These are phyloP conservation scores for Mastacembelus armatus DNA, from an alignment of 2,797 vertebrate genomes.

Conservation along the genomic window DNA sequence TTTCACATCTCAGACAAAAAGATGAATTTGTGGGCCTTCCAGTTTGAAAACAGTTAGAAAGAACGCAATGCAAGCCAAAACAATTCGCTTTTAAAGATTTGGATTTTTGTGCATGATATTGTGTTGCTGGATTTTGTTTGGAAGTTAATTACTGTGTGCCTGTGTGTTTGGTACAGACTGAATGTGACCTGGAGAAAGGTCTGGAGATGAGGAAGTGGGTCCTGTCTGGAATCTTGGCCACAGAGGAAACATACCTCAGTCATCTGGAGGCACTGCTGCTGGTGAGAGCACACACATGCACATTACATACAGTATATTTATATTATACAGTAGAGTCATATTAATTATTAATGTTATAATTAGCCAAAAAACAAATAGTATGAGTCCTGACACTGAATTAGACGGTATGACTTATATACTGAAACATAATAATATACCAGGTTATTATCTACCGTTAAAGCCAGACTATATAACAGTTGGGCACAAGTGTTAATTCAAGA, in stretches of 20 bases:
- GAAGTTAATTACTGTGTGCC: not conserved
- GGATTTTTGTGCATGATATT: not conserved
- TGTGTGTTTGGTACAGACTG: slow-evolving; percentile 83
- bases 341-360: too few relatives aligned
- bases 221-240: slow-evolving; percentile 95
- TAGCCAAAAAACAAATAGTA: too few relatives aligned
- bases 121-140: not conserved
- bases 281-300: slow-evolving; percentile 81
- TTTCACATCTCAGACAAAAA: not conserved
- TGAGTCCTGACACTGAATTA: too few relatives aligned
- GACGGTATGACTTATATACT: too few relatives aligned
- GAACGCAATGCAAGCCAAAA: too few relatives aligned
- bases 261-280: slow-evolving; percentile 96
- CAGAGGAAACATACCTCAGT: slow-evolving; percentile 96
- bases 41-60: not conserved
- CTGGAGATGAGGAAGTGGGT: slow-evolving; percentile 99
- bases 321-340: too few relatives aligned
- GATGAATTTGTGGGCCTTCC: not conserved
- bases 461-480: too few relatives aligned
- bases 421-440: too few relatives aligned
- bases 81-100: too few relatives aligned
- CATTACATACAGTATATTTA: slow-evolving; percentile 5
- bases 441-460: too few relatives aligned
- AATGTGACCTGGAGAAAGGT: slow-evolving; percentile 96
- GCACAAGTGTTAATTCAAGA: too few relatives aligned